Percentiles rank a stretch among this genome's conserved stretches.
Evolutionary conservation across 2,797 vertebrate genomes (phyloP).

Genomic region (Sebastes paucispinis): DNA sequence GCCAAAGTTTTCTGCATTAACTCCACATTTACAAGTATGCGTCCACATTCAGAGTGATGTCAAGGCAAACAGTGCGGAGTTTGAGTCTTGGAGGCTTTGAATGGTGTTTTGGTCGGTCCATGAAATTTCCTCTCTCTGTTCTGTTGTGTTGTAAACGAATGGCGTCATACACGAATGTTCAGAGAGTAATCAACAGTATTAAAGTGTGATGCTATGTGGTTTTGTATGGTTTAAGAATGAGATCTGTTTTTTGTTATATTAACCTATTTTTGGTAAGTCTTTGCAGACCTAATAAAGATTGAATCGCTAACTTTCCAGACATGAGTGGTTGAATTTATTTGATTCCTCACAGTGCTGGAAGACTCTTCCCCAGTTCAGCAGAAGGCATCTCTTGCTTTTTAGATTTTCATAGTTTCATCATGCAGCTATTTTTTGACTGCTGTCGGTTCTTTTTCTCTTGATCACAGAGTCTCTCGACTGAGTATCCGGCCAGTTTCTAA

Average conservation of each 20-base stretch:
- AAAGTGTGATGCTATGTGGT: constrained; percentile 71
- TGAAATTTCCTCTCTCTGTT: constrained; percentile 12
- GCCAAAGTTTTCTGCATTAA: constrained; percentile 78
- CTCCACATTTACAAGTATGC: constrained; percentile 25
- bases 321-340: constrained; percentile 53
- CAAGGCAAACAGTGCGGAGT: constrained; percentile 8
- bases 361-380: constrained; percentile 1
- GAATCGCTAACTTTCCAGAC: constrained; percentile 73
- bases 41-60: constrained; percentile 27
- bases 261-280: constrained; percentile 83
- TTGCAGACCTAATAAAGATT: constrained; percentile 84
- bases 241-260: constrained; percentile 80
- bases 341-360: background rate
- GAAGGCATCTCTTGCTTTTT: constrained; percentile 16
- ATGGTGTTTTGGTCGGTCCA: constrained; percentile 45
- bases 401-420: constrained; percentile 43
- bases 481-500: background rate
- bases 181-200: constrained; percentile 60
- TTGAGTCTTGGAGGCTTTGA: constrained; percentile 1
- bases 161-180: constrained; percentile 61
- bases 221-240: constrained; percentile 81
- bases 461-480: constrained; percentile 24
- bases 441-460: constrained; percentile 26
- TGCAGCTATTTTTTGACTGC: constrained; percentile 41
- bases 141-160: constrained; percentile 53